Evolutionary conservation across 2,888 invertebrate species (phyloP).

Genomic region (Aspidapion aeneum): DNA sequence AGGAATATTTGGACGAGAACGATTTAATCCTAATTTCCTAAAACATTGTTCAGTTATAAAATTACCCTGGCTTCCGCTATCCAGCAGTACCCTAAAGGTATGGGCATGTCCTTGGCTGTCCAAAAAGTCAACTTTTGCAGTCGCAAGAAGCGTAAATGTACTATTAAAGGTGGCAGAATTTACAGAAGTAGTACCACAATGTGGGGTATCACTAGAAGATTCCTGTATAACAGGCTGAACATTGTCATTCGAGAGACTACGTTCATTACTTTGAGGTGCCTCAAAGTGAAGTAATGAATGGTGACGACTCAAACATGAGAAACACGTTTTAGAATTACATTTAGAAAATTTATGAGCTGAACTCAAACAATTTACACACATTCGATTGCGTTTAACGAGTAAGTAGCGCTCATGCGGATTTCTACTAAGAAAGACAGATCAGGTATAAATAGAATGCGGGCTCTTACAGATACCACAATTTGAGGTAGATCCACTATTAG

Average conservation of each 20-base stretch:
- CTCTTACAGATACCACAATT: background rate
- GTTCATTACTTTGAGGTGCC: background rate
- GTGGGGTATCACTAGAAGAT: background rate
- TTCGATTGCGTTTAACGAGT: background rate
- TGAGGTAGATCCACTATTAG: background rate
- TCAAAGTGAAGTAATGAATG: background rate
- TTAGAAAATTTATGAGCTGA: background rate
- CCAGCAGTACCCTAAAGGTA: constrained; percentile 3
- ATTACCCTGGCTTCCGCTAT: constrained; percentile 1
- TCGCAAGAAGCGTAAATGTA: background rate
- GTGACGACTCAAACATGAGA: background rate
- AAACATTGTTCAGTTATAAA: constrained; percentile 2
- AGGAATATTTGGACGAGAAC: constrained; percentile 4
- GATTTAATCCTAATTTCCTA: background rate
- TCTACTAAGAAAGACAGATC: background rate
- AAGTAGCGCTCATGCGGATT: background rate
- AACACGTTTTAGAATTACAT: background rate
- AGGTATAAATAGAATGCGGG: background rate
- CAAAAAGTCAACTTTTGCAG: constrained; percentile 5
- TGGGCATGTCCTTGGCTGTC: too few species aligned
- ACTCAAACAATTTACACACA: constrained; percentile 4
- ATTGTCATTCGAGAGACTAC: background rate
- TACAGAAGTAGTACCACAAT: background rate
- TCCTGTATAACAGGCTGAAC: background rate
- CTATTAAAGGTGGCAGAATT: background rate